Conservation (phyloP, 2,113 vertebrate genomes). For the Eublepharis macularius region DNA sequence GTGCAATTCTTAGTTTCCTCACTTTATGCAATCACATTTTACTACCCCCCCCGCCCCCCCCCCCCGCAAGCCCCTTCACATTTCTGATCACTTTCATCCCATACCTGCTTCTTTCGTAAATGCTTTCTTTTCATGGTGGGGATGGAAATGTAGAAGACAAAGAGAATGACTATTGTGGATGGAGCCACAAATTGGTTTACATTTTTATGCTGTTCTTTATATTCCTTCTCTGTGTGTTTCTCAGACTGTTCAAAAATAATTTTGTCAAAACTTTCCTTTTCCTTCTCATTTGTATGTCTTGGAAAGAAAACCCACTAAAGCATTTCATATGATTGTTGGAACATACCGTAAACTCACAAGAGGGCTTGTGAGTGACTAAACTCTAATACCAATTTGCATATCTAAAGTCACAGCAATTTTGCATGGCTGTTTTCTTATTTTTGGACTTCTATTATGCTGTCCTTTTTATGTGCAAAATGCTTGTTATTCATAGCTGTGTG, state of each 20-base stretch:
- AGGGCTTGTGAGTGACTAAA: conserved; percentile 24
- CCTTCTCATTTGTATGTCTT: conserved; percentile 28
- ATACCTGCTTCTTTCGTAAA: background rate
- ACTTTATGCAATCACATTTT: conserved; percentile 16
- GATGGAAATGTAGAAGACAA: conserved; percentile 5
- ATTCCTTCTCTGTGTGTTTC: conserved; percentile 18
- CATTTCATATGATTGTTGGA: conserved; percentile 56
- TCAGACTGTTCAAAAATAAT: background rate
- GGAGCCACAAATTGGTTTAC: conserved; percentile 11
- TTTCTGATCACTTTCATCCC: conserved; percentile 13
- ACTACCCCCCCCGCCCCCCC: no score
- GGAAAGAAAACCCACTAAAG: conserved; percentile 44
- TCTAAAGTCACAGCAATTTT: conserved; percentile 50
- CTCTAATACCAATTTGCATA: conserved; percentile 43
- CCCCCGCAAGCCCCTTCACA: background rate
- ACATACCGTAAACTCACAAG: conserved; percentile 41
- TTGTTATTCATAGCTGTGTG: conserved; percentile 24
- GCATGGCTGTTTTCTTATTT: conserved; percentile 37
- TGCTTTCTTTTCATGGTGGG: conserved; percentile 17
- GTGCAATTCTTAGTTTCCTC: background rate
- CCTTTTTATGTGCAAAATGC: conserved; percentile 10
- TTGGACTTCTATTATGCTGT: conserved; percentile 51
- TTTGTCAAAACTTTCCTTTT: background rate
- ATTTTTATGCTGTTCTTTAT: conserved; percentile 11
- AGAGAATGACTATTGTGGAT: background rate